Evolutionary conservation across 2,888 invertebrate species (phyloP).

Genomic region (Pasiphila rectangulata): DNA sequence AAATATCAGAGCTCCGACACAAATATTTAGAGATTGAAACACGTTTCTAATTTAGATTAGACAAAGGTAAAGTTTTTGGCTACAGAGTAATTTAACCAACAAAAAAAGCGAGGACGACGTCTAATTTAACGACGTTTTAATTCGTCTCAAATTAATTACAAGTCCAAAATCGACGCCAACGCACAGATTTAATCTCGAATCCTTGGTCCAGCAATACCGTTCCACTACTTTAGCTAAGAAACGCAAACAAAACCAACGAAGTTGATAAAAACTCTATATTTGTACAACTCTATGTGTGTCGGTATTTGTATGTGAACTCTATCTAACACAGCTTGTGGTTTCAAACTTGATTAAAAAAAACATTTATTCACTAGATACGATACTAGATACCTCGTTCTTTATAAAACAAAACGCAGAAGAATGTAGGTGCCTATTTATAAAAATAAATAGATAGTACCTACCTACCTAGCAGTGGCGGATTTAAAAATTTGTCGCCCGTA

Average conservation of each 20-base stretch:
- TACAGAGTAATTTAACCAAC: no score
- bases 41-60: constrained; percentile 4
- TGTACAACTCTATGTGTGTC: background rate
- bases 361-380: no score
- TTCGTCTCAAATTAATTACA: constrained; percentile 14
- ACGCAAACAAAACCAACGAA: background rate
- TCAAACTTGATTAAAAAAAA: no score
- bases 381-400: no score
- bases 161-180: constrained; percentile 28
- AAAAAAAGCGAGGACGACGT: no score
- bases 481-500: no score
- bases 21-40: constrained; percentile 3
- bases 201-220: constrained; percentile 14
- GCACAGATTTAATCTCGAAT: constrained; percentile 22
- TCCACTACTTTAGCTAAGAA: background rate
- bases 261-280: background rate
- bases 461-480: no score
- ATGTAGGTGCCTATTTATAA: no score
- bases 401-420: no score
- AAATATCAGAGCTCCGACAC: background rate
- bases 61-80: background rate
- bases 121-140: background rate
- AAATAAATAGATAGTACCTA: no score
- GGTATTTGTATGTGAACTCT: background rate
- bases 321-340: background rate